Percentiles rank a stretch among this genome's conserved stretches.
Evolutionary conservation across 2,113 vertebrate genomes (phyloP).

Genomic region (Caranx melampygus): DNA sequence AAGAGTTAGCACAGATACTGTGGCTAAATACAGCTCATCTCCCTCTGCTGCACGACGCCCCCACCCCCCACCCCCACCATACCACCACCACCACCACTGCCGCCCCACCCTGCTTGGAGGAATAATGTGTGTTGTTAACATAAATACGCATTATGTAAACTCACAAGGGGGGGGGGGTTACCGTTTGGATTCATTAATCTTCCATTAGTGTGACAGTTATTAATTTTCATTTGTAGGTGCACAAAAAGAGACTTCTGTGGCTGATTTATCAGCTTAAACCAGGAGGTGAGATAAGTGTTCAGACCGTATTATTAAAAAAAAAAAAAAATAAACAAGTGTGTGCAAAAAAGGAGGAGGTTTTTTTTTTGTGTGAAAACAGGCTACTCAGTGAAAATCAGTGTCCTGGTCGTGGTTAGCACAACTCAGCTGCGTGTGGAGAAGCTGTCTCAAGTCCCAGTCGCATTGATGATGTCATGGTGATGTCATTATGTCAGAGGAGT

Average conservation of each 20-base stretch:
- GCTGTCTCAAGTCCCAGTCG: no score
- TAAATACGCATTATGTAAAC: constrained; percentile 71
- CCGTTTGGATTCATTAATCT: constrained; percentile 67
- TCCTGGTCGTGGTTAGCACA: no score
- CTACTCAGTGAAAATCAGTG: no score
- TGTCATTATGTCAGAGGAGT: no score
- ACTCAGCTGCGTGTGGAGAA: no score
- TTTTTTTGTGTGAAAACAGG: no score
- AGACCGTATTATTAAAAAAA: neutral
- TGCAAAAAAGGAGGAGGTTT: constrained; percentile 14
- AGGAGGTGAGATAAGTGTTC: constrained; percentile 34
- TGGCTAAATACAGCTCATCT: constrained; percentile 30
- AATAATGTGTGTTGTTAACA: constrained; percentile 63
- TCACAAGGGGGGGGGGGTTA: constrained; percentile 1
- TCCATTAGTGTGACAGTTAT: constrained; percentile 63
- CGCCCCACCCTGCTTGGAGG: neutral
- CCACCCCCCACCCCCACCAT: no score
- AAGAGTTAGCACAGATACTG: constrained; percentile 62
- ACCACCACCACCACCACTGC: no score
- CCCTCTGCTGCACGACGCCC: constrained; percentile 1
- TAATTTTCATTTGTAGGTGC: constrained; percentile 68
- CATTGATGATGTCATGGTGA: no score
- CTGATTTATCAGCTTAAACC: constrained; percentile 62
- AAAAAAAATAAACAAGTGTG: constrained; percentile 6
- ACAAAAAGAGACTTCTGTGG: constrained; percentile 53